These are phyloP conservation scores for Phaenicophaeus curvirostris DNA, from an alignment of 2,797 vertebrate species.

Conservation along the genomic window DNA sequence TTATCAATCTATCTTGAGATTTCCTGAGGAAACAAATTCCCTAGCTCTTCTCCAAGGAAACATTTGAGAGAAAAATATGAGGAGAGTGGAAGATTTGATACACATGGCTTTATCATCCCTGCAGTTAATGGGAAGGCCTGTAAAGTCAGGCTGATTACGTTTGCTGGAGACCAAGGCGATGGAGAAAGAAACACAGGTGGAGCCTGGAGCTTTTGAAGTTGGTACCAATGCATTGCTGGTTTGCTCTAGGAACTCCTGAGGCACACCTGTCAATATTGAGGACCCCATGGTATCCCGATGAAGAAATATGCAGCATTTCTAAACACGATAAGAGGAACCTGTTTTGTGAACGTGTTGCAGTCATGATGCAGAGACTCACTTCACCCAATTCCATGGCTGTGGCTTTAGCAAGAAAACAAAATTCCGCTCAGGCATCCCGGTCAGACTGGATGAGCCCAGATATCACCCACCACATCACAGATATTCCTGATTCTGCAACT, in stretches of 20 bases:
- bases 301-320: not conserved
- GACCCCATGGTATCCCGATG: not conserved
- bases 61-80: not conserved
- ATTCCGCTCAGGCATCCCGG: not conserved
- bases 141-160: not conserved
- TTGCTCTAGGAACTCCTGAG: not conserved
- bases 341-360: not conserved
- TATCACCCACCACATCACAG: not conserved
- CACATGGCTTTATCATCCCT: not conserved
- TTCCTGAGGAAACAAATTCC: conserved; percentile 71
- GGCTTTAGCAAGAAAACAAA: not conserved
- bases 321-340: not conserved
- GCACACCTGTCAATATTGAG: not conserved
- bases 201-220: conserved; percentile 4
- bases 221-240: not conserved
- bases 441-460: not conserved
- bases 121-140: not conserved
- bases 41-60: conserved; percentile 29
- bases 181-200: not conserved
- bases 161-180: not conserved
- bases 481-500: not conserved
- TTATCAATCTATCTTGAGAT: conserved; percentile 66
- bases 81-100: conserved; percentile 11
- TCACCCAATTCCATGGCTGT: not conserved
- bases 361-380: not conserved